These are phyloP conservation scores for Aphaenogaster floridana DNA, from an alignment of 1,140 invertebrate genomes.

Conservation along the genomic window DNA sequence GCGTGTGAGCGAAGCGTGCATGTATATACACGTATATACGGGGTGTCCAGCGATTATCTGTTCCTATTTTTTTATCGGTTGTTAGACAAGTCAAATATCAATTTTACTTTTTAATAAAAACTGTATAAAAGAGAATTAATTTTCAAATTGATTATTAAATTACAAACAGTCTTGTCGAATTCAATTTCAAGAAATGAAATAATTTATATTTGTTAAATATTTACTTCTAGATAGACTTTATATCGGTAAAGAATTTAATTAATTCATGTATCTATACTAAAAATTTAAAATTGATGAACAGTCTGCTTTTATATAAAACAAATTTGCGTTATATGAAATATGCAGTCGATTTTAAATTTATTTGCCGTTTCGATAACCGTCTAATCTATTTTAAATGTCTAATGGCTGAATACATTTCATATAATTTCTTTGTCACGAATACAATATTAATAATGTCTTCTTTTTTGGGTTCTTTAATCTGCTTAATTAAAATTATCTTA, in stretches of 20 bases:
- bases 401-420: background rate
- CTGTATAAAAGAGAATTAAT: background rate
- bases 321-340: background rate
- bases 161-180: background rate
- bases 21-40: slow-evolving; percentile 57
- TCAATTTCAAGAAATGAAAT: background rate
- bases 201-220: background rate
- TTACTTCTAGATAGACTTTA: background rate
- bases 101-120: slow-evolving; percentile 32
- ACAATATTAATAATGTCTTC: background rate
- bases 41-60: slow-evolving; percentile 42
- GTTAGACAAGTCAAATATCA: slow-evolving; percentile 11
- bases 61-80: slow-evolving; percentile 9
- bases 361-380: background rate
- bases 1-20: slow-evolving; percentile 42
- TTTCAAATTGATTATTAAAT: background rate
- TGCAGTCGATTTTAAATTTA: background rate
- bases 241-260: background rate
- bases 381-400: background rate
- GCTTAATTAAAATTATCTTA: background rate
- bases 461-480: background rate
- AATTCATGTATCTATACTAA: background rate
- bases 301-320: background rate
- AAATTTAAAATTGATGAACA: background rate
- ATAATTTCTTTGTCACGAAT: background rate